Percentiles rank a stretch among this genome's conserved stretches.
phyloP scores from a whole-genome alignment of 2,113 vertebrate species.

The Tetrax tetrax region DNA sequence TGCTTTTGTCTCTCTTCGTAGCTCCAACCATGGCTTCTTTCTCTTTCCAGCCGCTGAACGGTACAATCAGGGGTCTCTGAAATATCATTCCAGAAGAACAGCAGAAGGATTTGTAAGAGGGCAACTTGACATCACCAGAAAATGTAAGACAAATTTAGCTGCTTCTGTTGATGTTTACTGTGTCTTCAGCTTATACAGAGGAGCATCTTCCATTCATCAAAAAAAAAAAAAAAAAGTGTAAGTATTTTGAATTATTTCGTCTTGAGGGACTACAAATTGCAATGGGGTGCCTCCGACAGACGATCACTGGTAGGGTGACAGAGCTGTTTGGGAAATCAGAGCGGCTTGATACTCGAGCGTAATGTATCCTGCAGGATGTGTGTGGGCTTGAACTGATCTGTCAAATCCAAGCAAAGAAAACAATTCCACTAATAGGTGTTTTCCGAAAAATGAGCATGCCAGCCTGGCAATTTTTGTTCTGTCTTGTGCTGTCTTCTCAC shows the following conservation, averaged over 20 bases:
- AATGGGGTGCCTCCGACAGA: not conserved
- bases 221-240: not conserved
- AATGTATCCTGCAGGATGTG: not conserved
- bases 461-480: not conserved
- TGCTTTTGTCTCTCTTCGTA: conserved; percentile 17
- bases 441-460: not conserved
- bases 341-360: not conserved
- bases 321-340: not conserved
- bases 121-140: not conserved
- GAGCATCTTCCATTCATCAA: not conserved
- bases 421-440: not conserved
- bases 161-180: conserved; percentile 14
- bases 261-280: not conserved
- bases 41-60: conserved; percentile 4
- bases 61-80: not conserved
- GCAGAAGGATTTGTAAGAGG: not conserved
- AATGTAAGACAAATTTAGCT: not conserved
- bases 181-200: not conserved
- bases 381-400: not conserved
- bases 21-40: not conserved
- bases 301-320: not conserved
- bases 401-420: not conserved
- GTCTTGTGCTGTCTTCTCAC: not conserved
- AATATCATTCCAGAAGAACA: not conserved
- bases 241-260: conserved; percentile 35